phyloP scores from a whole-genome alignment of 2,797 vertebrate genomes.

The Argya squamiceps region DNA sequence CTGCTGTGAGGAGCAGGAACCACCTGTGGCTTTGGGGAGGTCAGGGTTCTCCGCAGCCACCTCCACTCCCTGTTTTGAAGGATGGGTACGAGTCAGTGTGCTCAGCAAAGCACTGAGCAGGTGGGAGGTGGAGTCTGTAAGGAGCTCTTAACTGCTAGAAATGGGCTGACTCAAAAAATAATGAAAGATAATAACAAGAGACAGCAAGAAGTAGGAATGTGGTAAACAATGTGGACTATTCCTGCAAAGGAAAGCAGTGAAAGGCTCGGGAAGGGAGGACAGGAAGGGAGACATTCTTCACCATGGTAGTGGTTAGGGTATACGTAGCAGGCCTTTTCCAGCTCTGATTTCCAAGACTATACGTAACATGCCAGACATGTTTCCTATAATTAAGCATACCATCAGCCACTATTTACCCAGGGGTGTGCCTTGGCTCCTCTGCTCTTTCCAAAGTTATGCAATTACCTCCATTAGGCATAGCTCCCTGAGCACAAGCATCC shows the following conservation, averaged over 20 bases:
- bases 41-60: rapidly evolving
- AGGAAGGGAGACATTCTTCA: not conserved
- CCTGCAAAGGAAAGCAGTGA: not conserved
- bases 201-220: rapidly evolving
- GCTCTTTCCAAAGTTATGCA: not conserved
- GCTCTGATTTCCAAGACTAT: not conserved
- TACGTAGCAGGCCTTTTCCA: not conserved
- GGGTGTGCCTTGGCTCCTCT: constrained; percentile 14
- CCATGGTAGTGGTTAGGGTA: not conserved
- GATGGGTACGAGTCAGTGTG: rapidly evolving
- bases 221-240: not conserved
- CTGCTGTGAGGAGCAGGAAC: not conserved
- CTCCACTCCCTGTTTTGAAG: not conserved
- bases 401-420: not conserved
- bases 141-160: not conserved
- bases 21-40: rapidly evolving
- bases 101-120: not conserved
- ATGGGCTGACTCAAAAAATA: not conserved
- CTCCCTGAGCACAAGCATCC: not conserved
- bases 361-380: not conserved
- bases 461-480: not conserved
- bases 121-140: not conserved
- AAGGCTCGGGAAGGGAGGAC: constrained; percentile 1
- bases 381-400: constrained; percentile 7
- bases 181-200: not conserved